phyloP scores from a whole-genome alignment of 1,140 invertebrate genomes.

The Acromyrmex echinatior region DNA sequence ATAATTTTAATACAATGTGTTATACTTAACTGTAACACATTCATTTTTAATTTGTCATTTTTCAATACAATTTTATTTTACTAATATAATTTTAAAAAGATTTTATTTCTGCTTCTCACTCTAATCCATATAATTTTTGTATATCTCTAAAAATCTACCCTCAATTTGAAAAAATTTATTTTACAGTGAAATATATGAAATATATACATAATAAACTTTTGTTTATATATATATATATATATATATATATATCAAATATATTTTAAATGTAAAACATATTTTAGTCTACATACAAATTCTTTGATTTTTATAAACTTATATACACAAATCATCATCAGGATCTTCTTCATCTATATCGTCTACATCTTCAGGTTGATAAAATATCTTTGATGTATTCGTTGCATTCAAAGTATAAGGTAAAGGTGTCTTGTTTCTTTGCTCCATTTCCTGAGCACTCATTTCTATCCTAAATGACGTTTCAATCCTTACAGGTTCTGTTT shows the following conservation, averaged over 20 bases:
- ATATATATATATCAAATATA: not conserved
- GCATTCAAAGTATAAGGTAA: conserved; percentile 79
- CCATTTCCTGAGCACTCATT: conserved; percentile 81
- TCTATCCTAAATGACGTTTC: conserved; percentile 83
- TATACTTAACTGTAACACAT: not conserved
- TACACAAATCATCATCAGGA: conserved; percentile 87
- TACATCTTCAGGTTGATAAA: conserved; percentile 86
- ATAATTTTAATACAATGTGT: not conserved
- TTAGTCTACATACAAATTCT: not conserved
- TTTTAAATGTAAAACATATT: not conserved
- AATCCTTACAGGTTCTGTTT: conserved; percentile 58
- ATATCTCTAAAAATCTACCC: not conserved
- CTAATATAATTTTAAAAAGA: not conserved
- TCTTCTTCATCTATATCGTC: conserved; percentile 88
- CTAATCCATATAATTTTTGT: not conserved
- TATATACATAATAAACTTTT: not conserved
- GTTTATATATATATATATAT: conserved; percentile 45
- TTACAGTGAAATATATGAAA: conserved; percentile 3
- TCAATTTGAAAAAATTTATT: not conserved
- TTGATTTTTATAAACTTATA: conserved; percentile 72
- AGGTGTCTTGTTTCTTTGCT: conserved; percentile 80
- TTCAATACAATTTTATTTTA: not conserved
- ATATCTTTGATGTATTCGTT: conserved; percentile 84
- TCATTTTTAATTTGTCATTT: not conserved
- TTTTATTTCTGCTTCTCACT: not conserved